Base-by-base conservation (phyloP, 2,797 vertebrate genomes). In the Pygocentrus nattereri region DNA sequence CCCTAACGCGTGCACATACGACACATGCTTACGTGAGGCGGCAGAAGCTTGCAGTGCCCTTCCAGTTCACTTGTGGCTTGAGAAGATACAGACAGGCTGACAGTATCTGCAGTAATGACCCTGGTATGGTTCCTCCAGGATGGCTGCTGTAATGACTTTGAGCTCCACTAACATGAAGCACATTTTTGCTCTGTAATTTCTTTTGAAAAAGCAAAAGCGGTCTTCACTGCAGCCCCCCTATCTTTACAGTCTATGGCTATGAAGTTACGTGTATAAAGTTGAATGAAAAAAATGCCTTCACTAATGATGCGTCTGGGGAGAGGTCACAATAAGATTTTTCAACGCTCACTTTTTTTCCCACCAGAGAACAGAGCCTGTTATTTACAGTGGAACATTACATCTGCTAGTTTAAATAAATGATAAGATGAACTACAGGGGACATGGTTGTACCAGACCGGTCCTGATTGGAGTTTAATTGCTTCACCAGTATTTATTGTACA, bases 101-200 rank as follows among this genome's bases (percentile, higher is more conserved):
- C 81, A 72, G 83, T 82, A 88, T 90, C 88, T 87, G 78, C 74
- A 75, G 87, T 87, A 88, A 90, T 88, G 85, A 83, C 70, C 65
- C 83, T 79, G 62, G 49, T 44, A 7, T 59, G 64, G 31, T 65
- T 34, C 84, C 61, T 71, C 21, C 64, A 74, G 82, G 49, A 62
- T 27, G 18, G 62, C 54, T n/a, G 18, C 30, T 25, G 11, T 79
- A 80, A 77, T 84, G 77, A 75, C 44, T 73, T 74, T 77, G 30
- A 44, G 52, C 62, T 71, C 30, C 52, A 44, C 62, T 70, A 78
- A 80, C 69, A 68, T 80, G 70, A 12, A n/a, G 61, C 47, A 44
- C 78, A 78, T 78, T 64, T 76, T 80, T 85, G 30, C 47, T 73
- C 34, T 65, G 80, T 30, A 64, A 72, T 70, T 76, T 71, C 59